Evolutionary conservation across 2,888 invertebrate species (phyloP), one percentile per base, ranked within the genome.

Genomic region (Lapara coniferarum): DNA sequence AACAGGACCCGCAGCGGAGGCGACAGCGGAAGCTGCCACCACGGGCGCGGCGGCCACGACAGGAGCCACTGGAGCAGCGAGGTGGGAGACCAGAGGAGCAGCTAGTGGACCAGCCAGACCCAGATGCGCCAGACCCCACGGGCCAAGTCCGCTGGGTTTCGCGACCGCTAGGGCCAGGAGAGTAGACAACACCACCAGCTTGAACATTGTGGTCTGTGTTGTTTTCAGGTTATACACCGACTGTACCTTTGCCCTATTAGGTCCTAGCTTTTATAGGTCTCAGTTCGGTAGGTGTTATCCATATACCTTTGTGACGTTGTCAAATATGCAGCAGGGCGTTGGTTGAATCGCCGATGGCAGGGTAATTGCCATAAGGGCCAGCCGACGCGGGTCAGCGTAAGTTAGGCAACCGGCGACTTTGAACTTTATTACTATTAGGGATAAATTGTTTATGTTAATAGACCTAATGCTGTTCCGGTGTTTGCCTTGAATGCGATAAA

Each of bases 121-220:
- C 25, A 49, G 12, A 19, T 63, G 63, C 0, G 70, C 76, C 67
- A 77, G 71, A 7, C 79, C 85, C 67, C 74, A 73, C 13, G 69
- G 72, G 25, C 71, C 81, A 49, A 88, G 69, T 46, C 82, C 87
- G 69, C 89, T 88, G 66, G 92, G 91, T 69, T 83, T 88, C 76
- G 95, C 95, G 68, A 92, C 93, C 78, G 91, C 95, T 74, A 95
- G 81, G 82, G 95, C 95, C 81, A 95, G 82, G 75, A 95, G 89
- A 84, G 94, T 95, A 83, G 94, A 95, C 94, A 96, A 95, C 90
- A 95, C 95, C 94, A 95, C 94, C 94, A 94, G 86, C 89, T 92
- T 94, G 82, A 89, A 91, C 94, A 94, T 94, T 90, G 89, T 94
- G 92, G 90, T 92, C 92, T 94, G 92, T 91, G 90, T 90, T 91